A percentile compares a stretch with the other conserved stretches of the same genome.
These are phyloP conservation scores for Pseudomyrmex pallidus DNA, from an alignment of 1,140 invertebrate genomes.

Conservation along the genomic window DNA sequence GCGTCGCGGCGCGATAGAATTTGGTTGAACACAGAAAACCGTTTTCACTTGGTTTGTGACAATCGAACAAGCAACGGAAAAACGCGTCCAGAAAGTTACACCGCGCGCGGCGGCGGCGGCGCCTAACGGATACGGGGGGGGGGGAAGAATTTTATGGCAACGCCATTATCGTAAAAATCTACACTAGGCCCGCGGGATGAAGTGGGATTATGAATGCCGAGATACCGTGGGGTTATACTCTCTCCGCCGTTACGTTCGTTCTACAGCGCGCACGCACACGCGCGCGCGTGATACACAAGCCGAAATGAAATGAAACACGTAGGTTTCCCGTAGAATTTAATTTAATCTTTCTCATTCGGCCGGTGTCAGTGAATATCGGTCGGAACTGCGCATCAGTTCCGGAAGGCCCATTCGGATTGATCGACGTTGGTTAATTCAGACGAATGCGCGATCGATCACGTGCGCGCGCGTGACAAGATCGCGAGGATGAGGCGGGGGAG, in stretches of 20 bases:
- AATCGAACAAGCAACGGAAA: neutral
- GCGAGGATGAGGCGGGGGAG: neutral
- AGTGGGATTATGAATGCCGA: conserved; percentile 53
- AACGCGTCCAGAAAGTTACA: neutral
- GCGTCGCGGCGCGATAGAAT: too few species aligned
- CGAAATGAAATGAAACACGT: conserved; percentile 56
- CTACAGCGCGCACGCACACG: neutral
- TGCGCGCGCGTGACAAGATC: conserved; percentile 50
- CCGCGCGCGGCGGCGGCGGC: conserved; percentile 5
- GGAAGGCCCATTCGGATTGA: conserved; percentile 45
- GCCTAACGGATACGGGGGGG: conserved; percentile 39
- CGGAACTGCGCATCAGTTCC: conserved; percentile 10
- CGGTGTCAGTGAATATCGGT: conserved; percentile 45
- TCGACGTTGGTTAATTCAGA: conserved; percentile 67
- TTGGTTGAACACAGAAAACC: neutral
- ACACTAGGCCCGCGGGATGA: conserved; percentile 54
- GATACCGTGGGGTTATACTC: neutral
- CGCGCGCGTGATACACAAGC: conserved; percentile 8
- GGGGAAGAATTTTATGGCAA: conserved; percentile 55
- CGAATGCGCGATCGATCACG: conserved; percentile 55
- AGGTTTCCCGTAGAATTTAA: conserved; percentile 63
- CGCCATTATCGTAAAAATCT: conserved; percentile 62
- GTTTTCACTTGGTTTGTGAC: neutral
- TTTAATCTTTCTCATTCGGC: conserved; percentile 65
- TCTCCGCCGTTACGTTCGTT: conserved; percentile 29